Evolutionary conservation across 2,113 vertebrate genomes (phyloP), one percentile per base, ranked within the genome.

Genomic region (Oncorhynchus keta): DNA sequence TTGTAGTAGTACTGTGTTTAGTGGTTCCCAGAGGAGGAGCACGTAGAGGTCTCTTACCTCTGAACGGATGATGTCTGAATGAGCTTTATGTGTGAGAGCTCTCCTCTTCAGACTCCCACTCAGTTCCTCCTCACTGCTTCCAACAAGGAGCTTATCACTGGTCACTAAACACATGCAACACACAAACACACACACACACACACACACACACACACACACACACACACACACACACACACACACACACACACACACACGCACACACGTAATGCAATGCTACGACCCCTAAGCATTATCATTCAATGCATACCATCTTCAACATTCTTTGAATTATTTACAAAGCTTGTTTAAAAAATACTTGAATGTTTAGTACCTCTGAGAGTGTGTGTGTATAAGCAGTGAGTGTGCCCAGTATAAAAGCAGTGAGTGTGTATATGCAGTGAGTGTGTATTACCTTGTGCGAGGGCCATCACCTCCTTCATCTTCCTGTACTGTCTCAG

Each of bases 81-180:
- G 91, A 16, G 87, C 87, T 87, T 92, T 96, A 78, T 90, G 94
- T 16, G 91, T 79, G 83, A 92, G 55, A 51, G 87, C 94, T 91
- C 92, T 85, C 75, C 93, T 94, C 79, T 90, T 94, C 62, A 94
- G 83, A 76, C 89, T 91, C 64, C 94, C 85, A 18, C 94, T 95
- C 3, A 94, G 82, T 76, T 98, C 96, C 76, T 98, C 97, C 70
- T 98, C 96, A 39, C 91, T 95, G 77, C 94, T 93, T 30, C 90
- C 93, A 87, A 91, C 76, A 8, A 89, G 68, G 30, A 88, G 82
- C 76, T 88, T 89, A 65, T 95, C 94, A 0, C 91, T 89, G 77
- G 92, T 84, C 12, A 92, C 95, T 95, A 35, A 35, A 35, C 1
- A 35, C 32, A 5, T n/a, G n/a, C n/a, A n/a, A n/a, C 32, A 5